Base-by-base conservation (phyloP, 2,888 invertebrate species). In the Artemia sinica region DNA sequence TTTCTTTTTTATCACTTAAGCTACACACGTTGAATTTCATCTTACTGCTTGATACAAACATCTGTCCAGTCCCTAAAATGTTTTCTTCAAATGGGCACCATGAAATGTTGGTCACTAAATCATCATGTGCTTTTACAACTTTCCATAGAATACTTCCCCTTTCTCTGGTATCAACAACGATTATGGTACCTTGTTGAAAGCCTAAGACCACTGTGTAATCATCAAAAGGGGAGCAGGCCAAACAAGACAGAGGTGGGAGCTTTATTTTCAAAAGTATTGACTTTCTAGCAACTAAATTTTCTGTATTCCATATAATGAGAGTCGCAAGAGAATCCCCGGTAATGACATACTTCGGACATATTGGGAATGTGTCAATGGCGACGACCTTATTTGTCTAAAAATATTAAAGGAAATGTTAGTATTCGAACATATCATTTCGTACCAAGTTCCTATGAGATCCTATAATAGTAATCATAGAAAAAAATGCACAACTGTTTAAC, bases 251-350 rank as follows among this genome's bases (percentile, higher is more conserved):
- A 8, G 63, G 14, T 58, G 63, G 63, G n/a, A 58, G 63, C 28
- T 58, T 58, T 28, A n/a, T 28, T 8, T 18, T 58, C n/a, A 18
- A 9, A 18, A 58, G 63, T 41, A 41, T 41, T 58, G 63, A 58
- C 28, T 28, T n/a, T 58, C 28, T 58, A n/a, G 63, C 63, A n/a
- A 58, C 63, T 10, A 28, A 18, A 28, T 58, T 58, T 58, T 58
- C 63, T 9, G 63, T 58, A 58, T 58, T 58, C 63, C 63, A 58
- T 18, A 58, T 9, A 28, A 18, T 18, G n/a, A 58, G n/a, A n/a
- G n/a, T n/a, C n/a, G 63, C 63, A 58, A n/a, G 63, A 58, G 63
- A n/a, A 58, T 58, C 63, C 28, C 63, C 63, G 10, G 63, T 18
- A 18, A 58, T 28, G 1, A 58, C 63, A 58, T 58, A 58, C 28